These are phyloP conservation scores for Callipepla squamata DNA, from an alignment of 2,113 vertebrate species.

Conservation along the genomic window DNA sequence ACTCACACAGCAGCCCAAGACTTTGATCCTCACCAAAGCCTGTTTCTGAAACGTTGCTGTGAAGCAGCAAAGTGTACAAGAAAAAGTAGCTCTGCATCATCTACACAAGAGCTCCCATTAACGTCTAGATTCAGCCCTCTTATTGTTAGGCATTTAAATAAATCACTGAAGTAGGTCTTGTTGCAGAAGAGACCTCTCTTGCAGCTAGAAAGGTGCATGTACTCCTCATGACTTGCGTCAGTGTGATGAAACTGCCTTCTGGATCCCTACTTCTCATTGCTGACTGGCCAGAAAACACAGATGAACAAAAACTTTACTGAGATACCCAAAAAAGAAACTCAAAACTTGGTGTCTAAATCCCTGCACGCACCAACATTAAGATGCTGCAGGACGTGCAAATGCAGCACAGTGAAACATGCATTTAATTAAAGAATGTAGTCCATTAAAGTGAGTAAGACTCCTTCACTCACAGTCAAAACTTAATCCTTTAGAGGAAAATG, in stretches of 20 bases:
- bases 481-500: not conserved
- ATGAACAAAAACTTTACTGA: not conserved
- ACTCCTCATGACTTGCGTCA: not conserved
- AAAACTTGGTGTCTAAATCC: not conserved
- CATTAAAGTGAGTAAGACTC: not conserved
- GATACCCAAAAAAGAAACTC: not conserved
- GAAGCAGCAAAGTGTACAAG: not conserved
- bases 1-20: not conserved
- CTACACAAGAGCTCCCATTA: not conserved
- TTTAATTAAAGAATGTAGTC: not conserved
- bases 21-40: not conserved
- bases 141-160: not conserved
- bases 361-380: not conserved
- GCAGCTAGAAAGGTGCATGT: not conserved
- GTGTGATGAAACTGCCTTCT: not conserved
- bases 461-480: not conserved
- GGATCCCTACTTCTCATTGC: not conserved
- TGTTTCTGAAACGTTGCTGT: not conserved
- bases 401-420: accelerated
- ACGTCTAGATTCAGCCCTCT: not conserved
- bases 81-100: not conserved
- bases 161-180: not conserved
- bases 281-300: not conserved
- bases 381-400: not conserved
- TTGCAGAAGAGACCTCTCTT: not conserved